Percentiles rank a stretch among this genome's conserved stretches.
Conservation (phyloP, 1,140 invertebrate species). For the Chironomus striatipennis region DNA sequence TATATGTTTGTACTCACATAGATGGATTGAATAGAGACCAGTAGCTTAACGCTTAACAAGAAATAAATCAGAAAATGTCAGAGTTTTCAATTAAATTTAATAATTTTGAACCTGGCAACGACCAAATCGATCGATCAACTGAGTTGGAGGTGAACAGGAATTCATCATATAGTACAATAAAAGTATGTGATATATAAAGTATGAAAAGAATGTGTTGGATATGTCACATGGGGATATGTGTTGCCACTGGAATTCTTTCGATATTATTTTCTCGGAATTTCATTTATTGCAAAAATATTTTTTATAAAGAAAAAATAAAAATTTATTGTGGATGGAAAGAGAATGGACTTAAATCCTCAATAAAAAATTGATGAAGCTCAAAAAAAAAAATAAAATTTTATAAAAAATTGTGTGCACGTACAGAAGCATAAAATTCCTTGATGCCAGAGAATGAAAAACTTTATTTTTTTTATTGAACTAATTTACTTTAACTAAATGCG, state of each 20-base stretch:
- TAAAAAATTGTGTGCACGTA: background rate
- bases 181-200: no score
- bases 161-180: background rate
- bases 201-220: background rate
- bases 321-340: no score
- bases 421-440: slow-evolving; percentile 1
- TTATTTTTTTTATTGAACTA: background rate
- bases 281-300: background rate
- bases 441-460: background rate
- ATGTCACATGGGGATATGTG: background rate
- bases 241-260: background rate
- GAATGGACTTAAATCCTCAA: no score
- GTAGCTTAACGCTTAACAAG: slow-evolving; percentile 18
- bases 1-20: no score
- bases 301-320: no score
- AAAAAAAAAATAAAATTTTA: no score
- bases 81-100: no score
- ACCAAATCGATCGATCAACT: slow-evolving; percentile 4
- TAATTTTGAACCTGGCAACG: background rate
- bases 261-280: background rate
- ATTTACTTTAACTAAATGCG: slow-evolving; percentile 1
- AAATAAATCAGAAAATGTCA: slow-evolving; percentile 13
- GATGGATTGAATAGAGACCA: background rate
- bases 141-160: background rate
- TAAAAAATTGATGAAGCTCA: no score